Evolutionary conservation across 2,797 vertebrate genomes (phyloP), one percentile per base, ranked within the genome.

Genomic region (Urosaurus nigricauda): DNA sequence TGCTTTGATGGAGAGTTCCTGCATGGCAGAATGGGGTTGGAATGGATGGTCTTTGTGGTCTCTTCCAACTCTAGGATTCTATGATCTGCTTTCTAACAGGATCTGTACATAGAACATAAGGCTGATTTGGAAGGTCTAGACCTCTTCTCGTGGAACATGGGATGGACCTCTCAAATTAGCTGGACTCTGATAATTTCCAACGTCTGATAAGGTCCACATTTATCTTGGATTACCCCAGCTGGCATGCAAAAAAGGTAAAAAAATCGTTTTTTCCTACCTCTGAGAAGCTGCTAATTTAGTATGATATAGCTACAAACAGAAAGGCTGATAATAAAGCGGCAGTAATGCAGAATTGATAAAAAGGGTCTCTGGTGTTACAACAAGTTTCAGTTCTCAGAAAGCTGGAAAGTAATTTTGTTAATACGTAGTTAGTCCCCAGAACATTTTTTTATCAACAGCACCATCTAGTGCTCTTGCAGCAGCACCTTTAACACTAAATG

Each of bases 391-490:
- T 56, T 56, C 29, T 0, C 0, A 17, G 21, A 40, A 37, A 0
- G 58, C 65, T n/a, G 14, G 40, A 0, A 37, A 7, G 2, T 0
- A 0, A 35, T 32, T 0, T 19, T 5, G 2, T 58, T 9, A 2
- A 16, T 40, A 14, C 24, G 13, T 9, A 24, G 43, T 6, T 9
- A 32, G 12, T 14, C 5, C 26, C 6, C 1, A 26, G 14, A 40
- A 70, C 37, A 56, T 21, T 12, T 0, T 1, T 58, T 17, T 70
- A 47, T 78, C 92, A 65, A 8, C 70, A 88, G 84, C 90, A 93
- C 93, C 95, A 94, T 84, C 94, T 93, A 56, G 90, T 84, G 95
- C 63, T 32, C 91, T 29, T 43, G 58, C 5, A 4, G 17, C 58
- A 58, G 58, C 58, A 19, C 58, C 5, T 58, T 58, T 58, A 4